Base-by-base conservation (phyloP, 2,113 vertebrate species). In the Cyanocitta stelleri region DNA sequence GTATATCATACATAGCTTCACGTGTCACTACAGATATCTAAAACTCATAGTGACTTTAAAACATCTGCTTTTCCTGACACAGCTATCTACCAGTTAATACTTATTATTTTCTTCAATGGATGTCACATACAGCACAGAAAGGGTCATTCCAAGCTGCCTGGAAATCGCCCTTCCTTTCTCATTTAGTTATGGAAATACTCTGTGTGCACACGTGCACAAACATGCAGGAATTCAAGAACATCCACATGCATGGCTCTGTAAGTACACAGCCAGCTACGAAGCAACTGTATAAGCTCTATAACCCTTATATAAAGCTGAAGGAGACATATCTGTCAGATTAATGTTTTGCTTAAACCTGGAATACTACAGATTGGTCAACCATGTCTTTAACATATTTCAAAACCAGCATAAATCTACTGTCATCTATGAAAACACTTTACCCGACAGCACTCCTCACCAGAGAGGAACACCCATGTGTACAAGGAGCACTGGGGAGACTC, bases 121-220 rank as follows among this genome's bases (percentile, higher is more conserved):
- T 41, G 39, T 26, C 79, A 87, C 44, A 79, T 19, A 76, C 4
- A 75, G 41, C 44, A 92, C 48, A 85, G 30, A 83, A 64, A 5
- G 13, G 37, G 44, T 87, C 61, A 76, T 62, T 72, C 20, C 24
- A 83, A 55, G 24, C 24, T 75, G 33, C 37, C 58, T 75, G 41
- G 73, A 91, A 80, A 76, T 44, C 1, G 0, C 39, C 27, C 10
- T 18, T 17, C 22, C 16, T 69, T 76, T 78, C 62, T 68, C 23
- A 77, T n/a, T 68, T 64, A 58, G 59, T 85, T 44, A 46, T 18
- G 2, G 33, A 76, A 72, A 24, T 22, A 32, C 8, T 64, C 3
- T 23, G 4, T 26, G 10, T 54, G 15, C n/a, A 14, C 55, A 51
- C 0, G 1, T 13, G 8, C 37, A 75, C 1, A 5, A 82, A 69